A percentile compares a stretch with the other conserved stretches of the same genome.
Conservation (phyloP, 2,113 vertebrate genomes). For the Rissa tridactyla region DNA sequence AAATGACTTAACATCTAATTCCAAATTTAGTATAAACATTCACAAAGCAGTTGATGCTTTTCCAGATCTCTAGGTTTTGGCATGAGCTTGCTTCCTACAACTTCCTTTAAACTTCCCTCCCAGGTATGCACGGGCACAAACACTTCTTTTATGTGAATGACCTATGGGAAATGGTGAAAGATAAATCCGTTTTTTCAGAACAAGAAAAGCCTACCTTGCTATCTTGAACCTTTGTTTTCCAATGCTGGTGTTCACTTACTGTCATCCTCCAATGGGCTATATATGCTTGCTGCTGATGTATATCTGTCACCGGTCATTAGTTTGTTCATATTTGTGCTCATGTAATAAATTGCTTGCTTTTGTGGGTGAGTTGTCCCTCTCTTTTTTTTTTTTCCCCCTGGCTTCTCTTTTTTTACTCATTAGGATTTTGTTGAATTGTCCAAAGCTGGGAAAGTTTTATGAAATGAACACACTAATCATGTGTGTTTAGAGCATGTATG, state of each 20-base stretch:
- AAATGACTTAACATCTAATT: neutral
- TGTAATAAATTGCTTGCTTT: neutral
- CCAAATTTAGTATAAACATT: neutral
- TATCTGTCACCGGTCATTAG: neutral
- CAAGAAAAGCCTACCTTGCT: neutral
- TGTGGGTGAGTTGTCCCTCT: neutral
- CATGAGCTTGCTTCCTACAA: neutral
- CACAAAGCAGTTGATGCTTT: neutral
- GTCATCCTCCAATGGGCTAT: neutral
- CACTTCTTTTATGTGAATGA: no score
- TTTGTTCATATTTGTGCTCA: neutral
- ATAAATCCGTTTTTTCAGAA: neutral
- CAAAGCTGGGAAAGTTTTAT: neutral
- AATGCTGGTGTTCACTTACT: neutral
- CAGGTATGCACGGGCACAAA: rapidly evolving
- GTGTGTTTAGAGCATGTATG: neutral
- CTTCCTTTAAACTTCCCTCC: neutral
- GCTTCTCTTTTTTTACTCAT: neutral
- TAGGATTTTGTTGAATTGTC: neutral
- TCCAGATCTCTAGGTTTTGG: neutral
- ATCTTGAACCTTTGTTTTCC: neutral
- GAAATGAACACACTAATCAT: neutral
- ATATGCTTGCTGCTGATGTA: neutral
- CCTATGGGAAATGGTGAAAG: neutral
- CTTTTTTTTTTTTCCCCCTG: neutral